A percentile compares a stretch with the other conserved stretches of the same genome.
Evolutionary conservation across 2,888 invertebrate genomes (phyloP).

Genomic region (Mesochorus sp.): DNA sequence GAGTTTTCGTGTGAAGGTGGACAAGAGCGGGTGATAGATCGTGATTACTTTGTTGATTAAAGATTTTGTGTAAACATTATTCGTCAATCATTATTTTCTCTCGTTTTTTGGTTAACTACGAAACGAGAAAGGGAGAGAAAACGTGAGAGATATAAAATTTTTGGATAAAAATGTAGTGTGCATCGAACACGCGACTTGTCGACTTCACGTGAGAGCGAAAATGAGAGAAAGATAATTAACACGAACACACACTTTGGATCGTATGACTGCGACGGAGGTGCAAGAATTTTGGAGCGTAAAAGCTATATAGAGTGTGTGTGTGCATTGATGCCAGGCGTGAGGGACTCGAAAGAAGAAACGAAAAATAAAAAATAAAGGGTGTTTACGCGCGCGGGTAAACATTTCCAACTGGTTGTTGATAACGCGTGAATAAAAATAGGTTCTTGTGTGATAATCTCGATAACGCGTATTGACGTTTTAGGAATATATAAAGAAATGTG

Average conservation of each 20-base stretch:
- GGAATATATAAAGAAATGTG: constrained; percentile 38
- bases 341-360: constrained; percentile 57
- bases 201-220: constrained; percentile 62
- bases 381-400: constrained; percentile 54
- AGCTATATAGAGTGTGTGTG: constrained; percentile 38
- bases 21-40: constrained; percentile 59
- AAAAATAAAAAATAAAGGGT: constrained; percentile 38
- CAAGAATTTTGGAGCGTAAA: constrained; percentile 55
- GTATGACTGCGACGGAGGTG: constrained; percentile 62
- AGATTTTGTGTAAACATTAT: too few relatives aligned
- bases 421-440: constrained; percentile 78
- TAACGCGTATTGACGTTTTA: constrained; percentile 77
- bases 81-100: constrained; percentile 44
- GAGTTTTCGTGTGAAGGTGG: constrained; percentile 59
- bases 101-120: constrained; percentile 30
- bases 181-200: constrained; percentile 66
- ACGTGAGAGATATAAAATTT: constrained; percentile 18
- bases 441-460: constrained; percentile 80
- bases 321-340: constrained; percentile 51
- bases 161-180: constrained; percentile 59
- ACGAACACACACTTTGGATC: constrained; percentile 56
- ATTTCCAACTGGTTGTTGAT: constrained; percentile 77
- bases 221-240: constrained; percentile 43
- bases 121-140: constrained; percentile 5
- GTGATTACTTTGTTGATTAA: constrained; percentile 58